Evolutionary conservation across 2,797 vertebrate species (phyloP).

Genomic region (Epinephelus awoara): DNA sequence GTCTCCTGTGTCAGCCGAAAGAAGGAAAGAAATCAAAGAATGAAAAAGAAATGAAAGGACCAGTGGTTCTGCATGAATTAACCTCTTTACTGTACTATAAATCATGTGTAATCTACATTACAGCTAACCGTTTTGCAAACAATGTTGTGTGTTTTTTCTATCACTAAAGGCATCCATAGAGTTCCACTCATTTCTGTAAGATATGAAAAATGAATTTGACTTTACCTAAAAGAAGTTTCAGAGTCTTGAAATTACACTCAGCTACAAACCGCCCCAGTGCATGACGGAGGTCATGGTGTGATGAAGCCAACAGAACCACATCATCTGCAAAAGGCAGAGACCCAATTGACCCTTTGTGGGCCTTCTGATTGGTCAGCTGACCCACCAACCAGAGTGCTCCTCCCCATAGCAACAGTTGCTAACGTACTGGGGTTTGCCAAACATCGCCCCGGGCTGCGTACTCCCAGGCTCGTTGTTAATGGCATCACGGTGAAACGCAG

Average conservation of each 20-base stretch:
- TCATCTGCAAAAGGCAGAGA: too few species aligned
- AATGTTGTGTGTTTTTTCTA: not conserved
- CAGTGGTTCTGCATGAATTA: constrained; percentile 6
- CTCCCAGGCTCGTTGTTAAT: too few species aligned
- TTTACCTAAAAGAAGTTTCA: not conserved
- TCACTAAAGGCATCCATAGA: not conserved
- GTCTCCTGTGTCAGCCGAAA: constrained; percentile 32
- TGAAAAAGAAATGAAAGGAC: not conserved
- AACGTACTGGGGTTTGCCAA: too few species aligned
- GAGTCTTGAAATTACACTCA: not conserved
- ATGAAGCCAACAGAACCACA: too few species aligned
- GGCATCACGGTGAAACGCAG: too few species aligned
- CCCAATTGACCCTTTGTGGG: too few species aligned
- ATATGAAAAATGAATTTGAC: constrained; percentile 21
- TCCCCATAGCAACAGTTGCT: too few species aligned
- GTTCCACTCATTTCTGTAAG: not conserved
- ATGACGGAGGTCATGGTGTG: too few species aligned
- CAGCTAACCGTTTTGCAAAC: not conserved
- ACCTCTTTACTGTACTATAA: not conserved
- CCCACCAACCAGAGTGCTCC: too few species aligned
- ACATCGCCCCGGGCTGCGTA: too few species aligned
- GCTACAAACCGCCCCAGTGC: too few species aligned
- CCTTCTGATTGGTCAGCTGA: too few species aligned
- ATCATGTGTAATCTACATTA: not conserved
- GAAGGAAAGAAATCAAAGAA: constrained; percentile 22